A percentile compares a stretch with the other conserved stretches of the same genome.
Evolutionary conservation across 2,888 invertebrate genomes (phyloP).

Genomic region (Eugnorisma glareosa): DNA sequence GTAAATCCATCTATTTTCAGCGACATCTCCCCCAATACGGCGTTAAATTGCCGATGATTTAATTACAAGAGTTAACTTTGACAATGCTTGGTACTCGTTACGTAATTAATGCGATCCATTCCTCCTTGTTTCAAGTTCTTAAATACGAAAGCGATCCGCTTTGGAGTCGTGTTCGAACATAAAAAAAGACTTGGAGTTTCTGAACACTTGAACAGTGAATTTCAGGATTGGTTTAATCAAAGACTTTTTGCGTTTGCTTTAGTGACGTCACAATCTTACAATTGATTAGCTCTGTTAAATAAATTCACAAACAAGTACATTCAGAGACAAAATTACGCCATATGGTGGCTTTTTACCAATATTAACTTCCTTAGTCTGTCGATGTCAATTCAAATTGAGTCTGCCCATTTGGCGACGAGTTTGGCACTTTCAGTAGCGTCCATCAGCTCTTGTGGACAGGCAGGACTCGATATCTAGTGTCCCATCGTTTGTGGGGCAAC

Average conservation of each 20-base stretch:
- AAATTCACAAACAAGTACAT: neutral
- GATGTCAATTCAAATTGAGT: no score
- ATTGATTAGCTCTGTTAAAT: neutral
- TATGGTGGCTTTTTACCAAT: neutral
- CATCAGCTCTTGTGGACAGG: no score
- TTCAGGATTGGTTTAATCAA: conserved; percentile 36
- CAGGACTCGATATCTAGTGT: no score
- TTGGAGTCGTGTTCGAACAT: conserved; percentile 26
- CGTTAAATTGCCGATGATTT: conserved; percentile 54
- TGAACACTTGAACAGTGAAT: conserved; percentile 20
- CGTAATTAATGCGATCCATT: conserved; percentile 57
- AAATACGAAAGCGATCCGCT: conserved; percentile 45
- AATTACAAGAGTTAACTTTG: conserved; percentile 58
- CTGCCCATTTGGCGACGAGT: no score
- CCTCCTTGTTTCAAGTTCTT: conserved; percentile 50
- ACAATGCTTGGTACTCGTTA: conserved; percentile 50
- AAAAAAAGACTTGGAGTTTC: conserved; percentile 31
- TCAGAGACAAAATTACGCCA: neutral
- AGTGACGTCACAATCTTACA: neutral
- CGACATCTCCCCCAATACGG: conserved; percentile 29
- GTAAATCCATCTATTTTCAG: conserved; percentile 27
- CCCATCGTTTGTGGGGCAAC: no score
- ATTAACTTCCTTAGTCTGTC: no score
- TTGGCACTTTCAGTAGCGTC: no score
- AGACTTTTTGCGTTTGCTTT: conserved; percentile 21